Conservation (phyloP, 1,140 invertebrate species). For the Caerostris darwini region DNA sequence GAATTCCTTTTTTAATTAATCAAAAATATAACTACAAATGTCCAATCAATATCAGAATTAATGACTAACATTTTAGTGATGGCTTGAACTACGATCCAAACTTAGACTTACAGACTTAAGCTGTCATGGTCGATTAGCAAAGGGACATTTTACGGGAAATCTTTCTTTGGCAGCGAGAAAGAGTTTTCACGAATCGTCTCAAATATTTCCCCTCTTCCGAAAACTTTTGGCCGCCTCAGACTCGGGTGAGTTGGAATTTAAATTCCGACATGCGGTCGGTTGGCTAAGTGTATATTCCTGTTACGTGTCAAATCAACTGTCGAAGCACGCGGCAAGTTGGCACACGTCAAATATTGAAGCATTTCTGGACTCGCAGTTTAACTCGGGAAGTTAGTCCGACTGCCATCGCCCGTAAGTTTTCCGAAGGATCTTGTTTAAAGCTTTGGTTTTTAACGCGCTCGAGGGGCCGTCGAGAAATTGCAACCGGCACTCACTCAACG, state of each 20-base stretch:
- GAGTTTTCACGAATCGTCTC: conserved; percentile 2
- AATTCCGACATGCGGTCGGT: conserved; percentile 23
- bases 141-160: not conserved
- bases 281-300: conserved; percentile 55
- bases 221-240: conserved; percentile 5
- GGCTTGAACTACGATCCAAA: not conserved
- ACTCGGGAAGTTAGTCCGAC: conserved; percentile 20
- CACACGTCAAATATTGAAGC: conserved; percentile 60
- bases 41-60: not conserved
- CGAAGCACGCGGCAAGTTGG: not conserved
- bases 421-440: conserved; percentile 49
- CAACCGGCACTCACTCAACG: not conserved
- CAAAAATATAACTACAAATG: no score
- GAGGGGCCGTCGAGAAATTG: not conserved
- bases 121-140: not conserved
- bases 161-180: not conserved
- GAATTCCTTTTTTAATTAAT: no score
- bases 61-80: not conserved
- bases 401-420: conserved; percentile 42
- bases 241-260: conserved; percentile 5
- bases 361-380: conserved; percentile 30
- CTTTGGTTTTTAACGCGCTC: conserved; percentile 24
- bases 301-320: conserved; percentile 41
- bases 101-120: not conserved
- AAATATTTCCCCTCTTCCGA: conserved; percentile 29